Conservation (phyloP, 2,113 vertebrate genomes). For the Xenopus borealis region DNA sequence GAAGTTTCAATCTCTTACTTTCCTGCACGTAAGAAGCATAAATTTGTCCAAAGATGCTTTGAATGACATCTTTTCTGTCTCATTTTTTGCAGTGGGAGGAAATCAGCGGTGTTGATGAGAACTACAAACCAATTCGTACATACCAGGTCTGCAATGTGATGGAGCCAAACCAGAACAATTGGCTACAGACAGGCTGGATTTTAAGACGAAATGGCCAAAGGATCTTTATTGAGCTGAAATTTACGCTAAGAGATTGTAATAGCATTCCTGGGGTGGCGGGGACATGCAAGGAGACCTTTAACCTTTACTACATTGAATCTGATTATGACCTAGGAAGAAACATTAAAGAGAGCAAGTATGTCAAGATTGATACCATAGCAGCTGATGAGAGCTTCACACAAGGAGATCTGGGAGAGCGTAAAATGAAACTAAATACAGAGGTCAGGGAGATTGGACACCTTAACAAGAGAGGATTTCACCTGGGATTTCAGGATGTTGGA, state of each 20-base stretch:
- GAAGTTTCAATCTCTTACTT: too few relatives aligned
- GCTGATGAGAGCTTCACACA: slow-evolving; percentile 97
- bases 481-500: slow-evolving; percentile 94
- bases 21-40: too few relatives aligned
- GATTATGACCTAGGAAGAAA: slow-evolving; percentile 76
- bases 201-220: slow-evolving; percentile 79
- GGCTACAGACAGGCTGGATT: slow-evolving; percentile 95
- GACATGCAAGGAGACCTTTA: slow-evolving; percentile 97
- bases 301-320: slow-evolving; percentile 84
- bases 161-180: slow-evolving; percentile 96
- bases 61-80: too few relatives aligned
- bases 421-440: slow-evolving; percentile 98
- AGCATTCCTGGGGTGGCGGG: slow-evolving; percentile 89
- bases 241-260: slow-evolving; percentile 94
- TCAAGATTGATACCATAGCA: slow-evolving; percentile 92
- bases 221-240: slow-evolving; percentile 95
- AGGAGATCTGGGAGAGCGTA: slow-evolving; percentile 90
- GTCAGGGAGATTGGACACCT: slow-evolving; percentile 92
- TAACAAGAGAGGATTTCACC: slow-evolving; percentile 86
- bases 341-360: slow-evolving; percentile 72
- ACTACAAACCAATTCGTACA: slow-evolving; percentile 87
- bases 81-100: slow-evolving; percentile 85
- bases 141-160: slow-evolving; percentile 97
- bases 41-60: too few relatives aligned
- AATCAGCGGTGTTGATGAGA: slow-evolving; percentile 92